These are phyloP conservation scores for Netelia fuscicornis DNA, from an alignment of 2,888 invertebrate genomes.

Conservation along the genomic window DNA sequence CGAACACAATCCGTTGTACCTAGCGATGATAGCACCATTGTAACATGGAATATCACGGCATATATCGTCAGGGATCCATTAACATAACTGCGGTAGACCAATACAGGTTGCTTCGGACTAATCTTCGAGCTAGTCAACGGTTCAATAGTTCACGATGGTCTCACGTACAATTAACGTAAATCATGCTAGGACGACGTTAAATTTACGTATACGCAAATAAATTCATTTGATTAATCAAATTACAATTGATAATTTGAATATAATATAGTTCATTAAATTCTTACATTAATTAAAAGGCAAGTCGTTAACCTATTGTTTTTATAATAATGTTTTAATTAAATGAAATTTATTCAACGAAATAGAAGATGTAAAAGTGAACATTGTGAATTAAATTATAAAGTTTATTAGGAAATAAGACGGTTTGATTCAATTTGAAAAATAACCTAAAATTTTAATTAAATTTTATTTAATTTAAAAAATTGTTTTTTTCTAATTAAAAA, in stretches of 20 bases:
- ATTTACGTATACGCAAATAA: not conserved
- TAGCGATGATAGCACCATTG: constrained; percentile 19
- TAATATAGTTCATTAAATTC: not conserved
- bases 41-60: constrained; percentile 3
- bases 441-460: no score
- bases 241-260: not conserved
- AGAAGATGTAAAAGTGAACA: no score
- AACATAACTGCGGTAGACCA: not conserved
- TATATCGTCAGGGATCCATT: not conserved
- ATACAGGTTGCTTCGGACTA: not conserved
- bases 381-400: no score
- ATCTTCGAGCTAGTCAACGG: not conserved
- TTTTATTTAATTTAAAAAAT: no score
- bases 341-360: no score
- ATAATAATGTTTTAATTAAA: no score
- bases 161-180: not conserved
- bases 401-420: no score
- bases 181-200: not conserved
- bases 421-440: no score
- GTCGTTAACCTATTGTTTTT: no score
- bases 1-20: constrained; percentile 7
- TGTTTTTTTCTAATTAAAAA: no score
- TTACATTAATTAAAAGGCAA: not conserved
- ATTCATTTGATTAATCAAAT: not conserved
- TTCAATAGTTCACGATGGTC: not conserved